These are phyloP conservation scores for Tribolium freemani DNA, from an alignment of 2,888 invertebrate genomes.

Conservation along the genomic window DNA sequence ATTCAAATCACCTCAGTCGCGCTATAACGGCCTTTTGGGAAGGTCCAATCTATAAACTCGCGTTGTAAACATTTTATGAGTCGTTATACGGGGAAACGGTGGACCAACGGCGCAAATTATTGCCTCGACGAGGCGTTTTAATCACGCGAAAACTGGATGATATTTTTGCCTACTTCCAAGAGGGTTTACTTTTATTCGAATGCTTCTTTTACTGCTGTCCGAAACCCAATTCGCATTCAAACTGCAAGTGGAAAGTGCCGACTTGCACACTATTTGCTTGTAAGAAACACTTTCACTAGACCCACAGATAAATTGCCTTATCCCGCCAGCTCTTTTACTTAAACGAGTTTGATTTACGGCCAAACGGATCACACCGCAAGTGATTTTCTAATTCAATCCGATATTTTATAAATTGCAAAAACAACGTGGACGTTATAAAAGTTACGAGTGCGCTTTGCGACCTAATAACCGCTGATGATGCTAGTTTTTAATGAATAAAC, in stretches of 20 bases:
- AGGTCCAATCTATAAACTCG: constrained; percentile 50
- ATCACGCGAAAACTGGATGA: constrained; percentile 16
- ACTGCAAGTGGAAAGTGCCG: constrained; percentile 54
- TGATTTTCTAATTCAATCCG: not conserved
- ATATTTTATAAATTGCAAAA: not conserved
- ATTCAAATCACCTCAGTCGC: constrained; percentile 58
- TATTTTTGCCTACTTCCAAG: not conserved
- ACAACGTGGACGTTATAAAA: not conserved
- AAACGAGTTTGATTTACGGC: constrained; percentile 24
- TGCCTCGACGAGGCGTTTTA: constrained; percentile 20
- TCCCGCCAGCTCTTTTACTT: constrained; percentile 7
- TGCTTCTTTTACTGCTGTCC: constrained; percentile 37
- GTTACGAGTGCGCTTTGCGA: not conserved
- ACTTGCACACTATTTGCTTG: constrained; percentile 19
- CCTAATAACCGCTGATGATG: not conserved
- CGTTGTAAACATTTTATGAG: constrained; percentile 57
- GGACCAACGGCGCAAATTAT: constrained; percentile 20
- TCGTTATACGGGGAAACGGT: constrained; percentile 44
- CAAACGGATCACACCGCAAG: not conserved
- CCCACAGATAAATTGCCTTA: constrained; percentile 22
- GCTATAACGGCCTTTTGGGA: constrained; percentile 49
- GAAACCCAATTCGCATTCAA: constrained; percentile 63
- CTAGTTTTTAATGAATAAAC: not conserved
- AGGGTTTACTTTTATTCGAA: not conserved
- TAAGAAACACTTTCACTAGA: not conserved